Percentiles rank a stretch among this genome's conserved stretches.
Conservation (phyloP, 1,140 invertebrate genomes). For the Aphis craccivora region DNA sequence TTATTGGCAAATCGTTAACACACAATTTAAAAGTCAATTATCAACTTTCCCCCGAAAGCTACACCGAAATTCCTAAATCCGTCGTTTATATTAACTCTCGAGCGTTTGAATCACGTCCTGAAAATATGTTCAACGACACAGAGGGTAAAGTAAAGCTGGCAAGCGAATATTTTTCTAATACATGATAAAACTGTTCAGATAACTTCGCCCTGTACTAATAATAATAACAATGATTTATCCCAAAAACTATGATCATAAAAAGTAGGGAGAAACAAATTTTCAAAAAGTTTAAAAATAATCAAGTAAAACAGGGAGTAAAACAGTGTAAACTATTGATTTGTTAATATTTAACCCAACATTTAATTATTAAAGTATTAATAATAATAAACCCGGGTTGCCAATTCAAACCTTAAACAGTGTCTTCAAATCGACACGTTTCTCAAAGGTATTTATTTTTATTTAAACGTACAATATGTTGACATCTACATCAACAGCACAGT, state of each 20-base stretch:
- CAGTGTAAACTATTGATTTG: neutral
- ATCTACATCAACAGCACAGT: neutral
- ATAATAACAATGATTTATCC: neutral
- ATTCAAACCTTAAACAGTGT: neutral
- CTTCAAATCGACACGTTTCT: neutral
- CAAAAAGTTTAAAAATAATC: neutral
- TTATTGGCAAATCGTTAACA: neutral
- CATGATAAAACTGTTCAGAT: neutral
- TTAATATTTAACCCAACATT: no score
- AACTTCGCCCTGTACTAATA: neutral
- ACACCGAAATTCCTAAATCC: neutral
- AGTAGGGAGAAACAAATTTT: neutral
- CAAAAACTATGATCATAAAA: no score
- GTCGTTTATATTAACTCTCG: neutral
- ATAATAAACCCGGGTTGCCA: neutral
- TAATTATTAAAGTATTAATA: neutral
- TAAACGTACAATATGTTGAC: neutral
- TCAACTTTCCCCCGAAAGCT: neutral
- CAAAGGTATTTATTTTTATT: neutral
- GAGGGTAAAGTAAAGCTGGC: neutral
- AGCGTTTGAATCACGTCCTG: neutral
- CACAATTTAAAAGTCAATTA: conserved; percentile 9
- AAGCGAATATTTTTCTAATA: neutral
- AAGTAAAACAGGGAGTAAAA: neutral
- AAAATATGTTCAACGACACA: neutral